These are phyloP conservation scores for Volucella bombylans DNA, from an alignment of 2,888 invertebrate species.

Conservation along the genomic window DNA sequence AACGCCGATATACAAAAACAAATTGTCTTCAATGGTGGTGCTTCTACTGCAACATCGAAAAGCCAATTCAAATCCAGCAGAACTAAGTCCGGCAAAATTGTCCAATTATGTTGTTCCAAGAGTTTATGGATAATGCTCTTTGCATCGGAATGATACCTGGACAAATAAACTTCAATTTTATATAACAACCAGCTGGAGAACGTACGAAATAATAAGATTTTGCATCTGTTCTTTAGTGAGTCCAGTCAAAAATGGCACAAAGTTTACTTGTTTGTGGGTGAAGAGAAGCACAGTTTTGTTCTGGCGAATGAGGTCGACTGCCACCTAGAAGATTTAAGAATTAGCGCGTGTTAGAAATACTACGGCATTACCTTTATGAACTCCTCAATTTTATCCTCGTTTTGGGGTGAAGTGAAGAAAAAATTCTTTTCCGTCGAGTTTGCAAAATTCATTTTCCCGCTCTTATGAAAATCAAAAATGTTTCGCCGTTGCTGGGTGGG, in stretches of 20 bases:
- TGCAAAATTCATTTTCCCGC: constrained; percentile 49
- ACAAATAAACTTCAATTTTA: constrained; percentile 5
- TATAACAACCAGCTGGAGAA: not conserved
- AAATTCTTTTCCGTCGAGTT: constrained; percentile 40
- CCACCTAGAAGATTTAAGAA: constrained; percentile 33
- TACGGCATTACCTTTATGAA: constrained; percentile 55
- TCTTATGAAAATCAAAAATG: not conserved
- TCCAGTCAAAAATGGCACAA: constrained; percentile 32
- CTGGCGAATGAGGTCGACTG: constrained; percentile 33
- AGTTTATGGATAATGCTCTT: constrained; percentile 52
- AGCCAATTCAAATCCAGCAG: constrained; percentile 62
- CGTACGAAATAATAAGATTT: constrained; percentile 58
- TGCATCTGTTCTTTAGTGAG: constrained; percentile 54
- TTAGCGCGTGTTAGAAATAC: no score
- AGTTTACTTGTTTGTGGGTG: constrained; percentile 56
- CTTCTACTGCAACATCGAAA: not conserved
- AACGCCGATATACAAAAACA: constrained; percentile 68
- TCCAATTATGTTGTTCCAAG: constrained; percentile 70
- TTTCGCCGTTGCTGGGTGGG: no score
- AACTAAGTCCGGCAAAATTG: constrained; percentile 58
- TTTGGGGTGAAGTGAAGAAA: constrained; percentile 35
- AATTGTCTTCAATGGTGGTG: constrained; percentile 26
- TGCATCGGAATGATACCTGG: constrained; percentile 63
- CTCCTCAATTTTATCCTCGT: constrained; percentile 47
- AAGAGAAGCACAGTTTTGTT: constrained; percentile 51